Conservation (phyloP, 2,113 vertebrate genomes). For the Odocoileus hemionus region DNA sequence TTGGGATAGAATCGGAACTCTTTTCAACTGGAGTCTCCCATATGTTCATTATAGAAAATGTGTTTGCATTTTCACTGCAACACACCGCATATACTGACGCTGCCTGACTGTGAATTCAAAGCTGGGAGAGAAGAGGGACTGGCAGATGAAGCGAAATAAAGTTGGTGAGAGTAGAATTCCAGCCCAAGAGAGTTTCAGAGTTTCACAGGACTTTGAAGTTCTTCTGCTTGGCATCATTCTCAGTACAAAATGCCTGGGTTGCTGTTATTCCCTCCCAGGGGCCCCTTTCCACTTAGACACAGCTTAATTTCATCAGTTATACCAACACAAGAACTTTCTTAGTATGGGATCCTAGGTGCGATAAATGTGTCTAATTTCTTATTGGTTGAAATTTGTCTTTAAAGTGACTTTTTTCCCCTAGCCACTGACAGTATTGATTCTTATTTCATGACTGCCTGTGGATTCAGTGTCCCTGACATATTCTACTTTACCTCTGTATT, state of each 20-base stretch:
- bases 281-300: neutral
- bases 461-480: neutral
- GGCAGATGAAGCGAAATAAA: conserved; percentile 71
- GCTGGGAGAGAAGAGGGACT: conserved; percentile 68
- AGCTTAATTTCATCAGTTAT: neutral
- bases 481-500: neutral
- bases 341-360: neutral
- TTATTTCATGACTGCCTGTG: neutral
- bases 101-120: conserved; percentile 71
- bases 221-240: conserved; percentile 45
- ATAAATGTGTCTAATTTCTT: conserved; percentile 23
- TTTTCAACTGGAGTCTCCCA: conserved; percentile 74
- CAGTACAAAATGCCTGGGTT: conserved; percentile 4
- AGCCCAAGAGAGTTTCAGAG: conserved; percentile 64
- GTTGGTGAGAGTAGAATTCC: conserved; percentile 64
- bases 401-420: neutral
- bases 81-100: conserved; percentile 64
- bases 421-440: neutral
- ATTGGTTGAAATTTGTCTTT: neutral
- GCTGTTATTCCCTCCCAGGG: neutral
- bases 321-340: conserved; percentile 14
- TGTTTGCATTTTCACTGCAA: conserved; percentile 74
- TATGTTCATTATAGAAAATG: conserved; percentile 78
- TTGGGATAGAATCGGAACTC: conserved; percentile 61
- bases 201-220: conserved; percentile 54